Conservation (phyloP, 2,888 invertebrate genomes). For the Rhyacophila evoluta region DNA sequence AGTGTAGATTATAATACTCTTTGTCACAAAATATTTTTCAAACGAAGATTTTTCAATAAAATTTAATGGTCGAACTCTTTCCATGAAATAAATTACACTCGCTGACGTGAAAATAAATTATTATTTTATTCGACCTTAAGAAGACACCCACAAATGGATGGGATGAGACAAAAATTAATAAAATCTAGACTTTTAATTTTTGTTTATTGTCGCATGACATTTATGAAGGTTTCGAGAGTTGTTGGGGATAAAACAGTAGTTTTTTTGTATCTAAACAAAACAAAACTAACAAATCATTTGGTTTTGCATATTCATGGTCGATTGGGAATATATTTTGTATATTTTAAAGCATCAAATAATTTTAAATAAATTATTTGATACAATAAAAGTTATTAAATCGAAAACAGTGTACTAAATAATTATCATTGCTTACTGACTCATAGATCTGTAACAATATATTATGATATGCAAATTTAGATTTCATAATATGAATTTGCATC, state of each 20-base stretch:
- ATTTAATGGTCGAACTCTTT: slow-evolving; percentile 28
- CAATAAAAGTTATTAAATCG: too few relatives aligned
- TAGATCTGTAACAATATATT: too few relatives aligned
- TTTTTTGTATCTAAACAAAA: not conserved
- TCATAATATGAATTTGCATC: too few relatives aligned
- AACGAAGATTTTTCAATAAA: slow-evolving; percentile 25
- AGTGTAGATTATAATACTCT: slow-evolving; percentile 30
- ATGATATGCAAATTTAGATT: too few relatives aligned
- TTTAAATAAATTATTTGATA: too few relatives aligned
- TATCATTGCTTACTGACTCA: too few relatives aligned
- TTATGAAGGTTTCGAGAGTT: not conserved
- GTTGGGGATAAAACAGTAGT: not conserved
- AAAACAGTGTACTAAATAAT: too few relatives aligned
- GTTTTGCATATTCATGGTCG: not conserved
- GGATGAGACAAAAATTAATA: not conserved
- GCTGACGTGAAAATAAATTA: slow-evolving; percentile 44
- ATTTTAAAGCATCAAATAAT: too few relatives aligned
- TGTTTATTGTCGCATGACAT: slow-evolving; percentile 3
- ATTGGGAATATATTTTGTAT: too few relatives aligned
- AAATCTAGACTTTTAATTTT: not conserved
- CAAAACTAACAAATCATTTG: not conserved
- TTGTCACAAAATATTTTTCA: slow-evolving; percentile 37
- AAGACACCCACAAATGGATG: slow-evolving; percentile 36
- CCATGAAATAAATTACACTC: slow-evolving; percentile 29
- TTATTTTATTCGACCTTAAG: slow-evolving; percentile 27